Evolutionary conservation across 2,113 vertebrate species (phyloP), one percentile per base, ranked within the genome.

Genomic region (Cebidichthys violaceus): DNA sequence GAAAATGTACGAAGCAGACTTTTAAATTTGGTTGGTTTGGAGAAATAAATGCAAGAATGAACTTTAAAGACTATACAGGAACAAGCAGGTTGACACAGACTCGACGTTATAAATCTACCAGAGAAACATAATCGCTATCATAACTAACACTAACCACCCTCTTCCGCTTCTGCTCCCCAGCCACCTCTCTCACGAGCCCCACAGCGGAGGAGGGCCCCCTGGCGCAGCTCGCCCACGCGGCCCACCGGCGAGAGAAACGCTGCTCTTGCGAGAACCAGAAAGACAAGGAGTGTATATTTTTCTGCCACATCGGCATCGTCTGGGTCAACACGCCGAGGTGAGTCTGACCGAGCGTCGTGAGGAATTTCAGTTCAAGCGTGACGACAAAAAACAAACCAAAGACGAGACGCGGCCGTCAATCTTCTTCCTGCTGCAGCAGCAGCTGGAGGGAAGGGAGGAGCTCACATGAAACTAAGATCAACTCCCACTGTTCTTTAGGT

Each of bases 281-380:
- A 62, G 95, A 96, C 90, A 95, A 91, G 29, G 95, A 96, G 83
- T 96, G 95, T 22, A 94, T 96, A 57, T 96, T 96, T 61, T 96
- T 96, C 92, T 96, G 95, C 75, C 95, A 96, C 90, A 95, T 96
- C 13, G 95, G 95, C 67, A 96, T 96, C 60, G 94, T 96, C 18
- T 96, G 95, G 95, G 92, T 96, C 86, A 94, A 96, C 92, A 94
- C 94, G 0, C 95, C 95, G 4, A 94, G 95, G 95, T 96, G 47
- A 14, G 69, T 61, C 41, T 0, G 29, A 2, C 33, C 9, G 14
- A 10, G 52, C 18, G 27, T 9, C 14, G n/a, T 66, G 76, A 55
- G 43, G 17, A 50, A 33, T 33, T 33, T 33, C 4, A 33, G 33
- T 33, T 33, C 33, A 33, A 33, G 33, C 33, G 33, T 1, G 33